Evolutionary conservation across 2,888 invertebrate genomes (phyloP), one percentile per base, ranked within the genome.

Genomic region (Tetropium fuscum): DNA sequence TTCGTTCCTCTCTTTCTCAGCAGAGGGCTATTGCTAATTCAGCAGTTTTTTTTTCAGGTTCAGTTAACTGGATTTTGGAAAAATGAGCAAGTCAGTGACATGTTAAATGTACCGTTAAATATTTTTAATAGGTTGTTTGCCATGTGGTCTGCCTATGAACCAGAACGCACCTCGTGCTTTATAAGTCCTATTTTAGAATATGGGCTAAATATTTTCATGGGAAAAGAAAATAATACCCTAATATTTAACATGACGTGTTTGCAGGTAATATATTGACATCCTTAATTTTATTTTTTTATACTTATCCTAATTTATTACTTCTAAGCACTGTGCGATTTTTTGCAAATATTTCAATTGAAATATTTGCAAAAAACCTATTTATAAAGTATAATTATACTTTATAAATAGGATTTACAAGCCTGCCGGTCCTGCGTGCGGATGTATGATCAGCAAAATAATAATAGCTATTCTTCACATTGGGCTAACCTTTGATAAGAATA

Each of bases 11-110:
- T n/a, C n/a, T n/a, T n/a, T n/a, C n/a, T n/a, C n/a, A n/a, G n/a
- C n/a, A n/a, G n/a, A n/a, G n/a, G n/a, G n/a, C n/a, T n/a, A n/a
- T n/a, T n/a, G n/a, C n/a, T n/a, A n/a, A n/a, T n/a, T n/a, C n/a
- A n/a, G n/a, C n/a, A n/a, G 32, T 18, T 36, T 58, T 43, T 34
- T 38, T 59, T 59, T 36, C 38, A 63, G 65, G 16, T 40, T 19
- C 36, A 44, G n/a, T 40, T 66, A 11, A 60, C 56, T 25, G 63
- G 63, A 43, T 51, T 60, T 25, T 59, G 19, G 45, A 48, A 51
- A 11, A 60, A 55, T 40, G 13, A 27, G 8, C 34, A 30, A 13
- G 18, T 62, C 4, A 51, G 54, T 18, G 43, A 34, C 2, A 49
- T 58, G 7, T 11, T 63, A 30, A 41, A 15, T 5, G 27, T 10